A percentile compares a stretch with the other conserved stretches of the same genome.
Evolutionary conservation across 2,888 invertebrate genomes (phyloP).

Genomic region (Bombylius major): DNA sequence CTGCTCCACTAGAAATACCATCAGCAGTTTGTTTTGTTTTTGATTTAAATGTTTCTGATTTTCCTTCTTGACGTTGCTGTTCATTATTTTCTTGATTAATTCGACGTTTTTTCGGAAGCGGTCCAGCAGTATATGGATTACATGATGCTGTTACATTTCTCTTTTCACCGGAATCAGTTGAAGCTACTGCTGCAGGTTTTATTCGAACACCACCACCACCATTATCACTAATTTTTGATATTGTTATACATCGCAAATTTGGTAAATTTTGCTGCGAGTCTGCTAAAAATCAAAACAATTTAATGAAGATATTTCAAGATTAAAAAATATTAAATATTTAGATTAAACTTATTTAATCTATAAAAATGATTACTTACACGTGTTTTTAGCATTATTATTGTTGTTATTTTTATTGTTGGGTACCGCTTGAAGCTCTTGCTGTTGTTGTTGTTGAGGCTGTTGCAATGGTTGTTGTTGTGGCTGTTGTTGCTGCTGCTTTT

Average conservation of each 20-base stretch:
- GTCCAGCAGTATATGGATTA: background rate
- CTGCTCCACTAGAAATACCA: background rate
- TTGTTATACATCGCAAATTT: background rate
- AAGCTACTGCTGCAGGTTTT: background rate
- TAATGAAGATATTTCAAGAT: too few species aligned
- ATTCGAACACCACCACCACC: background rate
- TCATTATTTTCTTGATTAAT: background rate
- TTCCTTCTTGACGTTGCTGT: slow-evolving; percentile 22
- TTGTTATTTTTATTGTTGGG: slow-evolving; percentile 10
- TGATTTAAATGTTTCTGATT: background rate
- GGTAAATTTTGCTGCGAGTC: too few species aligned
- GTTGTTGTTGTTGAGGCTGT: slow-evolving; percentile 25
- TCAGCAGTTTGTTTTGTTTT: background rate
- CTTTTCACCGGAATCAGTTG: background rate
- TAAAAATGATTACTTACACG: too few species aligned
- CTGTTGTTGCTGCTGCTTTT: slow-evolving; percentile 27
- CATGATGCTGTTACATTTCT: background rate
- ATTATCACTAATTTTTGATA: background rate
- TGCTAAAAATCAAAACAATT: too few species aligned
- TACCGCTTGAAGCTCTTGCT: slow-evolving; percentile 7
- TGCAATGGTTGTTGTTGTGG: slow-evolving; percentile 18
- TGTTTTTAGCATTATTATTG: slow-evolving; percentile 13
- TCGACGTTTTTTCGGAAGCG: background rate
- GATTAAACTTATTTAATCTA: too few species aligned
- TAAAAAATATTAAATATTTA: too few species aligned